A percentile compares a stretch with the other conserved stretches of the same genome.
phyloP scores from a whole-genome alignment of 1,140 invertebrate genomes.

The Atta texana region DNA sequence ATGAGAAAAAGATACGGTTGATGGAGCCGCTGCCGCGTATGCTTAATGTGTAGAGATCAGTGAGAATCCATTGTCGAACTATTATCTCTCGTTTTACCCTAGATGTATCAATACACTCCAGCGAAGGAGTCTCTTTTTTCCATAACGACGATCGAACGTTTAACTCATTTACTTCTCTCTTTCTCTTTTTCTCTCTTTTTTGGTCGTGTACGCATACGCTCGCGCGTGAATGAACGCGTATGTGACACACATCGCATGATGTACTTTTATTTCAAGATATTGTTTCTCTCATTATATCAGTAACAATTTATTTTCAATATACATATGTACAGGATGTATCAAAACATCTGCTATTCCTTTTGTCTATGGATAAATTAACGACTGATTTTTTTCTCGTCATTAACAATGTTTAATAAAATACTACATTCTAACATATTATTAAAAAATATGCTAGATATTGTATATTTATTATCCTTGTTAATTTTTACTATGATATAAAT shows the following conservation, averaged over 20 bases:
- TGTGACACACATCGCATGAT: slow-evolving; percentile 77
- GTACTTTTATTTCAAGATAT: slow-evolving; percentile 77
- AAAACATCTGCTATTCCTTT: neutral
- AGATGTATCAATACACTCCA: slow-evolving; percentile 40
- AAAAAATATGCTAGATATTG: neutral
- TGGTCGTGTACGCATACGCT: slow-evolving; percentile 33
- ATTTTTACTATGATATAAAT: neutral
- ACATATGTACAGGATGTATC: slow-evolving; percentile 42
- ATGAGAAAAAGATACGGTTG: slow-evolving; percentile 25
- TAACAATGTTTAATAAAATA: neutral
- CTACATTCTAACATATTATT: neutral
- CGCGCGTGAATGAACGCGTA: slow-evolving; percentile 45
- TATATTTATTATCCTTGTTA: neutral
- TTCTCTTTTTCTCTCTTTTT: slow-evolving; percentile 39
- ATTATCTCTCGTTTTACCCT: slow-evolving; percentile 30
- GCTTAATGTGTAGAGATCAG: slow-evolving; percentile 41
- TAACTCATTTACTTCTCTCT: slow-evolving; percentile 27
- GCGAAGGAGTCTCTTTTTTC: slow-evolving; percentile 53
- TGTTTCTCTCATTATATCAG: slow-evolving; percentile 26
- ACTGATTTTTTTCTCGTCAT: neutral
- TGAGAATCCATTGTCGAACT: slow-evolving; percentile 36
- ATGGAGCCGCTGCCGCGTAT: neutral
- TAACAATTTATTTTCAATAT: slow-evolving; percentile 42
- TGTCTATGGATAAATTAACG: neutral
- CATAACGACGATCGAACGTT: slow-evolving; percentile 41